Base-by-base conservation (phyloP, 2,113 vertebrate genomes). In the Cyanoderma ruficeps region DNA sequence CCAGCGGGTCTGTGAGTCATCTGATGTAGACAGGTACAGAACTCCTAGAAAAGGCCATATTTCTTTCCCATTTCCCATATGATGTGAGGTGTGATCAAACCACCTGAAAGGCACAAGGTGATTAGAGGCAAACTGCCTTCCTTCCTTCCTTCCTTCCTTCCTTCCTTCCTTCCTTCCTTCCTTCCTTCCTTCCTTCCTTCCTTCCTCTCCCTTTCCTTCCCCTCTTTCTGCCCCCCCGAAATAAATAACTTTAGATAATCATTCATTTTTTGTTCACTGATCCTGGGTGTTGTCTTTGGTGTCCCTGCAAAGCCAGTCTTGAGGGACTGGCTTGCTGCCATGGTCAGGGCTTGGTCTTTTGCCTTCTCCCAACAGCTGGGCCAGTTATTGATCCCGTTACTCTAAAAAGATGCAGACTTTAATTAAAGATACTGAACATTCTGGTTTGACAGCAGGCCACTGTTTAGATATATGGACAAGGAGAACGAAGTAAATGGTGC, bases 381-480 rank as follows among this genome's bases (percentile, higher is more conserved):
- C 46, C 35, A n/a, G 10, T 13, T 65, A 70, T 69, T 0, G 0
- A 83, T 87, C 69, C 44, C 0, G 0, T 71, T 78, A n/a, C 63
- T 82, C 39, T 75, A 21, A 61, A 72, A 84, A 83, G 60, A 57
- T 65, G 17, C 24, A 83, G 44, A 22, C 19, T 25, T 71, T 79
- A 61, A 44, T 80, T 85, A 88, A 85, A 80, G 82, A 53, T n/a
- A 49, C 42, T 1, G 1, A 67, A 59, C 69, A 80, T 42, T 83
- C n/a, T 12, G 13, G 19, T 60, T 65, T 56, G 59, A 55, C 47
- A 90, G 27, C 35, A 78, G 50, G 13, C 22, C 24, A 7, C 30
- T 77, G 35, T 39, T 75, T 35, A 47, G 33, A 25, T 83, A 25
- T 6, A 60, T 21, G 28, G 30, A 63, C 31, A 74, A 83, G 35